Evolutionary conservation across 2,797 vertebrate species (phyloP), one percentile per base, ranked within the genome.

Genomic region (Ambastaia sidthimunki): DNA sequence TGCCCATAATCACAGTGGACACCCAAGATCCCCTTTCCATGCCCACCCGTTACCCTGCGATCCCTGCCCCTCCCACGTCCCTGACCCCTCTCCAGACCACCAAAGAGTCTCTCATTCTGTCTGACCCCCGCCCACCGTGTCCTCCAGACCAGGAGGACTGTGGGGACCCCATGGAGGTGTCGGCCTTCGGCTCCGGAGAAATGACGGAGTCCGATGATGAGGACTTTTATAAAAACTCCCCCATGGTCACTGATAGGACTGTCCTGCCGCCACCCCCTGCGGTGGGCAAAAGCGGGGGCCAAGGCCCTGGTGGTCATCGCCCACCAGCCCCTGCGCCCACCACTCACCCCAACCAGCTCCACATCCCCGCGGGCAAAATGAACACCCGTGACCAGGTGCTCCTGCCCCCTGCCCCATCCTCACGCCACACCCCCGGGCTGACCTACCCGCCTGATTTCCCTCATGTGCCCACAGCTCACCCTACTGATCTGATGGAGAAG

Each of bases 1-100:
- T 98, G 91, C 96, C 97, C 92, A 96, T 97, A 92, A 96, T 98
- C 92, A 98, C 96, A 86, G 95, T 97, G 94, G 96, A 98, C 92
- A 96, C 96, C 93, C 90, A 97, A 94, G 96, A 97, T 90, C 94
- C 96, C 91, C 95, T 96, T 89, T 95, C 96, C 87, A 94, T 96
- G 90, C 95, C 95, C 92, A 97, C 96, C 85, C 95, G 92, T 83
- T 97, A 95, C 91, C 96, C 96, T 19, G 94, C 96, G 90, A 93
- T 96, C 82, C 96, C 96, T 90, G 94, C 96, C 86, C 95, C 96
- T 86, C 96, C 96, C 41, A 97, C 96, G 84, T 95, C 95, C 88
- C 92, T 97, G 66, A 94, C 95, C 89, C 94, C 95, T 78, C 91
- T 96, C 80, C 95, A 96, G 88, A 95, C 96, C 94, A 97, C 96